Conservation (phyloP, 2,797 vertebrate genomes). For the Sebastes wilsoni region DNA sequence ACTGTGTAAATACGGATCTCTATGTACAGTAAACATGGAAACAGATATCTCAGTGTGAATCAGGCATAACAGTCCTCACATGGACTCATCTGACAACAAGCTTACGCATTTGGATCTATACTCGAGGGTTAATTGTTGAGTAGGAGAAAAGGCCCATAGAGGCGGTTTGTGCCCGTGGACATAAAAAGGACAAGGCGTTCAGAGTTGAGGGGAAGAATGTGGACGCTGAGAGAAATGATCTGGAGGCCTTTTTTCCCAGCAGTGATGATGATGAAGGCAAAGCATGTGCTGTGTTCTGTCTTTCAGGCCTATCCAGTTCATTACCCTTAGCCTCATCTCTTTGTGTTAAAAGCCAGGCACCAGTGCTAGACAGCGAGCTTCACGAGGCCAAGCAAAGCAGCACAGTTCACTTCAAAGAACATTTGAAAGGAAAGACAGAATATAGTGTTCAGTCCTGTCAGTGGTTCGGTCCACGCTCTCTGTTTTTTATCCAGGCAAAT, state of each 20-base stretch:
- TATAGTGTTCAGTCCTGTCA: neutral
- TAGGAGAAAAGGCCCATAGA: constrained; percentile 21
- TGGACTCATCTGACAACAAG: constrained; percentile 14
- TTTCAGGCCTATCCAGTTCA: constrained; percentile 39
- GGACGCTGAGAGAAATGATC: constrained; percentile 30
- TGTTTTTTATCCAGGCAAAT: constrained; percentile 14
- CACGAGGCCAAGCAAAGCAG: constrained; percentile 52
- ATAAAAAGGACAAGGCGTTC: constrained; percentile 40
- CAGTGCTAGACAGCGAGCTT: neutral
- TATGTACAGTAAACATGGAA: constrained; percentile 1
- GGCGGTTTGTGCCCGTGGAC: constrained; percentile 27
- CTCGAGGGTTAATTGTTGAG: constrained; percentile 23
- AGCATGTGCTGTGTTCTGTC: constrained; percentile 34
- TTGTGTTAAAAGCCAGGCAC: constrained; percentile 41
- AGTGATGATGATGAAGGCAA: constrained; percentile 28
- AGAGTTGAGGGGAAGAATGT: constrained; percentile 38
- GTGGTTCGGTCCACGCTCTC: neutral
- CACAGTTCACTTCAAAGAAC: constrained; percentile 19
- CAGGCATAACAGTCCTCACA: neutral
- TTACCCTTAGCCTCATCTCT: constrained; percentile 45
- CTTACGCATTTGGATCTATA: neutral
- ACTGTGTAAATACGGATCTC: neutral
- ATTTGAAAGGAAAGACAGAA: neutral
- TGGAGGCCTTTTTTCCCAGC: constrained; percentile 40
- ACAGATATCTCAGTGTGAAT: constrained; percentile 16